phyloP scores from a whole-genome alignment of 2,888 invertebrate species.

The Unio delphinus region DNA sequence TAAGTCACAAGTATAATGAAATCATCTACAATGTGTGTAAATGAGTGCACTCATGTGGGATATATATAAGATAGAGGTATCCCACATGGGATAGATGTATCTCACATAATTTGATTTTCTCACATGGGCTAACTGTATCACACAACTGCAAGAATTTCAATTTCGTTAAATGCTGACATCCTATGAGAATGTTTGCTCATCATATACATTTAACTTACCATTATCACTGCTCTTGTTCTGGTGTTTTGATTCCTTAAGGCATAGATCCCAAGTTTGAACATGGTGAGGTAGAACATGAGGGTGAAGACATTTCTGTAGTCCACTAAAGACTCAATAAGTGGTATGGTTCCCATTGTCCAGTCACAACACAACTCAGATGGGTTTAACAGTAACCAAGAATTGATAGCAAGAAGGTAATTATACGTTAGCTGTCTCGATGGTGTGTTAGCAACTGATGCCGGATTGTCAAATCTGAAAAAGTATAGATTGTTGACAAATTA shows the following conservation, averaged over 20 bases:
- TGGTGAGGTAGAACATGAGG: constrained; percentile 77
- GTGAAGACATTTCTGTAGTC: constrained; percentile 89
- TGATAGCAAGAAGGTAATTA: constrained; percentile 91
- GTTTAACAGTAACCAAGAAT: constrained; percentile 89
- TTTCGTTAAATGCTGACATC: no score
- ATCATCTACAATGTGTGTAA: no score
- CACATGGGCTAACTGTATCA: no score
- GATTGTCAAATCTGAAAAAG: constrained; percentile 89
- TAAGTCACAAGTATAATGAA: no score
- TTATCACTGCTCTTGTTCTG: constrained; percentile 78
- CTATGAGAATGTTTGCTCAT: no score
- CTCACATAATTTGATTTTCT: no score
- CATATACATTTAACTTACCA: constrained; percentile 74
- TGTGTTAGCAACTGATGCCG: constrained; percentile 89
- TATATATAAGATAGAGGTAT: no score
- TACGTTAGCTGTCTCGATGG: constrained; percentile 92
- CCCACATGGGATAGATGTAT: no score
- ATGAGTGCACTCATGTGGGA: no score
- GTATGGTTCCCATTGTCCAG: constrained; percentile 98
- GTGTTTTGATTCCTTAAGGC: constrained; percentile 48
- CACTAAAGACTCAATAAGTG: constrained; percentile 83
- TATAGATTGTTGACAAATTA: neutral
- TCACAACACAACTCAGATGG: constrained; percentile 95
- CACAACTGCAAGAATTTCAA: no score
- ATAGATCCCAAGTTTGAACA: constrained; percentile 58